These are phyloP conservation scores for Xiphydria camelus DNA, from an alignment of 2,888 invertebrate genomes.

Conservation along the genomic window DNA sequence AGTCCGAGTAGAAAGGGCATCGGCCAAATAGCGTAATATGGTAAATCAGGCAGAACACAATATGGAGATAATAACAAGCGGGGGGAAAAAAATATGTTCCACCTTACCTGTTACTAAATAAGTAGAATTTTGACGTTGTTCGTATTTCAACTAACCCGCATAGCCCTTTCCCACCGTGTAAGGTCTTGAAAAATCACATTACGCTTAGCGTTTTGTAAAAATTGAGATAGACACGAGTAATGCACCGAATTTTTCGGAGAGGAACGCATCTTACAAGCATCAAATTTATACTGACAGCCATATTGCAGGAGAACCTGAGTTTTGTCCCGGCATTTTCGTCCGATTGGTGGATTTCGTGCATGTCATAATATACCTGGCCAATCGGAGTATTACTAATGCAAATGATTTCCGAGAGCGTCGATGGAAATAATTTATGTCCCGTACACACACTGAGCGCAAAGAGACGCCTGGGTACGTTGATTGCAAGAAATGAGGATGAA, in stretches of 20 bases:
- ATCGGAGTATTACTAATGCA: background rate
- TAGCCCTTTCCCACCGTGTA: conserved; percentile 63
- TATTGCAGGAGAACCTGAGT: conserved; percentile 85
- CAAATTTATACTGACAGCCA: conserved; percentile 98
- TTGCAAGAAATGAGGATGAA: too few species aligned
- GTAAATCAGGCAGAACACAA: conserved; percentile 7
- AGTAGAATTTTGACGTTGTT: conserved; percentile 9
- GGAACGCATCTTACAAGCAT: conserved; percentile 82
- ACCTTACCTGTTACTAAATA: conserved; percentile 9
- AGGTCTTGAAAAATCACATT: conserved; percentile 61
- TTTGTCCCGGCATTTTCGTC: conserved; percentile 72
- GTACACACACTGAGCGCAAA: background rate
- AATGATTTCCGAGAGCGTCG: background rate
- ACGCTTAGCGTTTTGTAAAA: conserved; percentile 57
- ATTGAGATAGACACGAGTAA: conserved; percentile 62
- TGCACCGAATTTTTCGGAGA: conserved; percentile 73
- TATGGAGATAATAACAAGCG: conserved; percentile 26
- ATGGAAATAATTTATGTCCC: background rate
- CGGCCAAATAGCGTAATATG: too few species aligned
- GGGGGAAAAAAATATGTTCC: conserved; percentile 15
- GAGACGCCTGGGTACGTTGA: too few species aligned
- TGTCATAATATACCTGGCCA: background rate
- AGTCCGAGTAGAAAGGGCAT: too few species aligned
- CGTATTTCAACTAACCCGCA: conserved; percentile 57
- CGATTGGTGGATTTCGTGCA: conserved; percentile 63